phyloP scores from a whole-genome alignment of 2,888 invertebrate species.

The Chorisops tibialis region DNA sequence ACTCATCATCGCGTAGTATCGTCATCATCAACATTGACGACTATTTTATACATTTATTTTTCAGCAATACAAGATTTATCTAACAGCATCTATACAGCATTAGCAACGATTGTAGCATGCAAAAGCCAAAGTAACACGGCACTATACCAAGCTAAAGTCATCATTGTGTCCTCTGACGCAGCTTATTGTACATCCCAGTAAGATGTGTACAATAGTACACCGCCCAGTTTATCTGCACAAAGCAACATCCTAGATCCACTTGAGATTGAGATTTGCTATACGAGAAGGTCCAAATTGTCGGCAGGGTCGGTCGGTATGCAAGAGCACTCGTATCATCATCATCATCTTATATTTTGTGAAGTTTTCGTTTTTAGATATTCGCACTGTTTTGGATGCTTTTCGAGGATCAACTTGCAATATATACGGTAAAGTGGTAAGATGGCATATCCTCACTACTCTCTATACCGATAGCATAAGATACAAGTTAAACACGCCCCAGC shows the following conservation, averaged over 20 bases:
- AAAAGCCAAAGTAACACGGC: too few relatives aligned
- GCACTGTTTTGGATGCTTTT: conserved; percentile 15
- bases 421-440: background rate
- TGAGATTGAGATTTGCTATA: conserved; percentile 4
- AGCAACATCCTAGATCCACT: conserved; percentile 6
- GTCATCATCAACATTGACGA: too few relatives aligned
- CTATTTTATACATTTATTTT: too few relatives aligned
- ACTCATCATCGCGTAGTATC: too few relatives aligned
- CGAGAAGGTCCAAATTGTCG: background rate
- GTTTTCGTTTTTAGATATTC: conserved; percentile 20
- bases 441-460: background rate
- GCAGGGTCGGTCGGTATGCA: background rate
- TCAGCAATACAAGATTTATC: too few relatives aligned
- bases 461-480: background rate
- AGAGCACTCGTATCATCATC: conserved; percentile 9
- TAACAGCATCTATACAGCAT: too few relatives aligned
- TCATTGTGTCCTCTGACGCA: too few relatives aligned
- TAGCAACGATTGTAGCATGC: too few relatives aligned
- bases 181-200: too few relatives aligned
- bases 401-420: conserved; percentile 11
- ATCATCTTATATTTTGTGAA: conserved; percentile 25
- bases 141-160: too few relatives aligned
- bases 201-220: background rate
- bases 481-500: conserved; percentile 19
- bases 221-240: conserved; percentile 17